Percentiles rank a stretch among this genome's conserved stretches.
Evolutionary conservation across 1,140 invertebrate genomes (phyloP).

Genomic region (Eciton burchellii): DNA sequence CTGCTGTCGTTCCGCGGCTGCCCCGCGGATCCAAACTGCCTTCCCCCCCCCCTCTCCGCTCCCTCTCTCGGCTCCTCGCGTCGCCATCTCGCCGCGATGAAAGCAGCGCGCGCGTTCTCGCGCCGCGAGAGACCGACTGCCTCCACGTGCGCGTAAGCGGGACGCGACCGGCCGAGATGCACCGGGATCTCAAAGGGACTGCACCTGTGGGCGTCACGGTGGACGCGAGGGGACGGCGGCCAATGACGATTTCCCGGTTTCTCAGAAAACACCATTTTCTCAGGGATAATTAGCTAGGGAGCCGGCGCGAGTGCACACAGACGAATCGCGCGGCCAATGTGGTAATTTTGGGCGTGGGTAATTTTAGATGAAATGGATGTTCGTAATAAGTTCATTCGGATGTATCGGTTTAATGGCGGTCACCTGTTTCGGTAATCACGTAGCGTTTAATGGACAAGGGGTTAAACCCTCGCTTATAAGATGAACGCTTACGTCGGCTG

Average conservation of each 20-base stretch:
- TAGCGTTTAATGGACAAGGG: too few species aligned
- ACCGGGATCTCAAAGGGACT: too few species aligned
- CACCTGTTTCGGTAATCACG: too few species aligned
- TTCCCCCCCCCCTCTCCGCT: not conserved
- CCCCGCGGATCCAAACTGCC: not conserved
- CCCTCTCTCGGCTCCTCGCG: constrained; percentile 23
- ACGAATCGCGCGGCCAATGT: not conserved
- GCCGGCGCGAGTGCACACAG: not conserved
- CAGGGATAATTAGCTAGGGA: not conserved
- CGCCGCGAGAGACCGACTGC: constrained; percentile 48
- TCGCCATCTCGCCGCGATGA: constrained; percentile 53
- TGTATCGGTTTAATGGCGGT: too few species aligned
- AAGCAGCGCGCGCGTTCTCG: constrained; percentile 52
- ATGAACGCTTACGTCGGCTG: too few species aligned
- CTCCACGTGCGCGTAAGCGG: constrained; percentile 49
- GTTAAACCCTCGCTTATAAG: too few species aligned
- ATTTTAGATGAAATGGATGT: too few species aligned
- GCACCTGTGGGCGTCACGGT: not conserved
- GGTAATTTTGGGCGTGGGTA: too few species aligned
- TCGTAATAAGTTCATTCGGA: too few species aligned
- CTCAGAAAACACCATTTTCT: not conserved
- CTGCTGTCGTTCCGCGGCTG: constrained; percentile 65
- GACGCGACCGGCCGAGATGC: constrained; percentile 38
- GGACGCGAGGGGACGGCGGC: not conserved
- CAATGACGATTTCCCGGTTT: not conserved